Percentiles rank a stretch among this genome's conserved stretches.
These are phyloP conservation scores for Callitettix versicolor DNA, from an alignment of 1,140 invertebrate species.

Conservation along the genomic window DNA sequence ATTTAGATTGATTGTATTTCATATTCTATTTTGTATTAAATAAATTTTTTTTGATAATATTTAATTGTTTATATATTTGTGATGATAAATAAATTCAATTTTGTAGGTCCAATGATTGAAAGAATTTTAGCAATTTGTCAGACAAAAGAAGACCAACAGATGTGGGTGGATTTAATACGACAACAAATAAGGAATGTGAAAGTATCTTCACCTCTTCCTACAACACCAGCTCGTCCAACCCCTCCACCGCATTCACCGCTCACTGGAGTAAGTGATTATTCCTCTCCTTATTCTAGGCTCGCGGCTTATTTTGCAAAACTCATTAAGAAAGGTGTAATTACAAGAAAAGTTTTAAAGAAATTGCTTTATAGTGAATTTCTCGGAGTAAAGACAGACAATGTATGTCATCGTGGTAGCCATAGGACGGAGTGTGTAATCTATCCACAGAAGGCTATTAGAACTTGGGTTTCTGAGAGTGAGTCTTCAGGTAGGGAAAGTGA, in stretches of 20 bases:
- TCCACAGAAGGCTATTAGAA: slow-evolving; percentile 29
- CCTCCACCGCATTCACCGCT: slow-evolving; percentile 14
- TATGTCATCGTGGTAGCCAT: slow-evolving; percentile 40
- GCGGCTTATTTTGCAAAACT: slow-evolving; percentile 62
- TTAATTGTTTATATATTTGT: no score
- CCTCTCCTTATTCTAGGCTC: slow-evolving; percentile 49
- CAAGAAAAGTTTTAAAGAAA: slow-evolving; percentile 55
- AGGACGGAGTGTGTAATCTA: slow-evolving; percentile 42
- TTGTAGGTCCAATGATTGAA: slow-evolving; percentile 75
- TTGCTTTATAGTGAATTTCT: slow-evolving; percentile 54
- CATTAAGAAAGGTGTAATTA: slow-evolving; percentile 57
- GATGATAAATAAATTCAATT: not conserved
- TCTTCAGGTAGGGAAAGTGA: slow-evolving; percentile 29
- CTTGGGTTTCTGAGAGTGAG: slow-evolving; percentile 32
- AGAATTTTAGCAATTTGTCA: slow-evolving; percentile 77
- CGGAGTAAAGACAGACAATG: slow-evolving; percentile 31
- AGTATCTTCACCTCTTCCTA: not conserved
- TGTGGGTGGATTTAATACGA: slow-evolving; percentile 71
- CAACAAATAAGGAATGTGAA: slow-evolving; percentile 36
- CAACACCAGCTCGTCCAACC: slow-evolving; percentile 4
- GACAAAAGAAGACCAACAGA: slow-evolving; percentile 68
- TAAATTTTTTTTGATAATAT: no score
- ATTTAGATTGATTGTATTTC: no score
- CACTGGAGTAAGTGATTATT: slow-evolving; percentile 4
- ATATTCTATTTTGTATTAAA: no score